Percentiles rank a stretch among this genome's conserved stretches.
Evolutionary conservation across 2,888 invertebrate species (phyloP).

Genomic region (Zele albiditarsus): DNA sequence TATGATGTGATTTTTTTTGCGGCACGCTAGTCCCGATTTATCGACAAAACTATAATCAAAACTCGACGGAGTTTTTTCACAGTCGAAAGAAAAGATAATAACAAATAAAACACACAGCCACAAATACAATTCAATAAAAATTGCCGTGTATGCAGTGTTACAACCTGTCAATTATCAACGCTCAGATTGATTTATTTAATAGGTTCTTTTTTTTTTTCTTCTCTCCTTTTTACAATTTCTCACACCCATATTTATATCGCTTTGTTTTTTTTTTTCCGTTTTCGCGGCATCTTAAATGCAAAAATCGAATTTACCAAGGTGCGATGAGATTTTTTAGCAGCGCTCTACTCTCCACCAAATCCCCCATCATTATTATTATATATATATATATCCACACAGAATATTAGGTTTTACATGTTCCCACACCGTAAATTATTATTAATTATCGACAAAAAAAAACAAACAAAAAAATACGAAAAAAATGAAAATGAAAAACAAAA

Average conservation of each 20-base stretch:
- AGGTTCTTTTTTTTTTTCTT: neutral
- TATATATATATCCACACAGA: conserved; percentile 19
- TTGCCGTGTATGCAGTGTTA: neutral
- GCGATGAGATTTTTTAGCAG: neutral
- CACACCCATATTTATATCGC: too few relatives aligned
- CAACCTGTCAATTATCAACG: neutral
- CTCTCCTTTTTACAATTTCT: too few relatives aligned
- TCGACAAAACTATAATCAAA: conserved; percentile 14
- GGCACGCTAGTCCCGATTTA: conserved; percentile 31
- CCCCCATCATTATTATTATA: neutral
- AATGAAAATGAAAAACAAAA: neutral
- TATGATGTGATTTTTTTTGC: conserved; percentile 36
- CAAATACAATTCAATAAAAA: neutral
- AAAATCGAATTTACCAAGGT: neutral
- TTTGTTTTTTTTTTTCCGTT: neutral
- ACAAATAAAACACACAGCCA: neutral
- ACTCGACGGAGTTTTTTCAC: neutral
- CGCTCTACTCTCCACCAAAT: neutral
- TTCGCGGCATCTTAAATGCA: neutral
- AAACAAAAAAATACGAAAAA: neutral
- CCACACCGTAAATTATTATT: conserved; percentile 47
- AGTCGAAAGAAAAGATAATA: neutral
- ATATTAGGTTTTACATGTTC: conserved; percentile 40
- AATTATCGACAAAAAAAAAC: conserved; percentile 37
- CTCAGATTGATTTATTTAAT: neutral